phyloP scores from a whole-genome alignment of 2,888 invertebrate genomes.

The Sphaerophoria taeniata region DNA sequence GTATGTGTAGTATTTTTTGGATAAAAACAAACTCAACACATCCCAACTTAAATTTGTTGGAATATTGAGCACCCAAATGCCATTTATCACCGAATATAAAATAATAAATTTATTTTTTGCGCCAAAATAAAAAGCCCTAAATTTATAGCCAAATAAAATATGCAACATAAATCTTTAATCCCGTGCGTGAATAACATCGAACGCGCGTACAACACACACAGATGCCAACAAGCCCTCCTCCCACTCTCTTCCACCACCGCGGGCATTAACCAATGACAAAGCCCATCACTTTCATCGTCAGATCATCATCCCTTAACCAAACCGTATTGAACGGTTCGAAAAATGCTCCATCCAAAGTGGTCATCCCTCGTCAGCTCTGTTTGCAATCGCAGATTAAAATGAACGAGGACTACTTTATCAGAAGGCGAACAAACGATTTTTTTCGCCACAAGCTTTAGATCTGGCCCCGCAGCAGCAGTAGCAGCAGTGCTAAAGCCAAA shows the following conservation, averaged over 20 bases:
- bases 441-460: constrained; percentile 9
- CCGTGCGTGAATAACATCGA: constrained; percentile 72
- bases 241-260: constrained; percentile 6
- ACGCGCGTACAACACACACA: constrained; percentile 48
- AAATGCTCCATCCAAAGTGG: constrained; percentile 18
- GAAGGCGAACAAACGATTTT: constrained; percentile 36
- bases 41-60: no score
- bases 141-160: constrained; percentile 75
- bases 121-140: constrained; percentile 73
- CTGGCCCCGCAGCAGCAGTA: background rate
- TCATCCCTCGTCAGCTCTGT: constrained; percentile 17
- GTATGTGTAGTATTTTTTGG: no score
- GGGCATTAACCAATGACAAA: constrained; percentile 72
- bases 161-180: constrained; percentile 76
- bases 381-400: constrained; percentile 68
- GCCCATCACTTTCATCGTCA: constrained; percentile 71
- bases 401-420: constrained; percentile 65
- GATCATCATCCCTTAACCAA: constrained; percentile 68
- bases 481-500: constrained; percentile 14
- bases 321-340: constrained; percentile 61
- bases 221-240: background rate
- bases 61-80: constrained; percentile 11
- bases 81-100: constrained; percentile 70
- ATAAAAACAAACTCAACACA: no score
- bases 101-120: constrained; percentile 74